Conservation (phyloP, 1,140 invertebrate genomes). For the Microplitis demolitor region DNA sequence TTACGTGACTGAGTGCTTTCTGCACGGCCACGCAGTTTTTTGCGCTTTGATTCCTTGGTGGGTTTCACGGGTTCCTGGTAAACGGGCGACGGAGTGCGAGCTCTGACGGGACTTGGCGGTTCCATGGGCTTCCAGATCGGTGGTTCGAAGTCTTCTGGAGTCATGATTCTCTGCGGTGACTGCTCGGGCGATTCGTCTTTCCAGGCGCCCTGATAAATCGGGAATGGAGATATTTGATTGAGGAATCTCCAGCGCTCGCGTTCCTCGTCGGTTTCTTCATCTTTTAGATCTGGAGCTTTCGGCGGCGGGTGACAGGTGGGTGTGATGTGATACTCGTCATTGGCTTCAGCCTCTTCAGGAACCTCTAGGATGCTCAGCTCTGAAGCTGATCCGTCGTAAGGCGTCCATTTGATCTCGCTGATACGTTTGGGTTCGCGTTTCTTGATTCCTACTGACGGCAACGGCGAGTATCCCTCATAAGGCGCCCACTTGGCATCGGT, state of each 20-base stretch:
- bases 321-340: slow-evolving; percentile 48
- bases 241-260: slow-evolving; percentile 49
- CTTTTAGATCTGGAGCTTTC: slow-evolving; percentile 23
- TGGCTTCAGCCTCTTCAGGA: slow-evolving; percentile 39
- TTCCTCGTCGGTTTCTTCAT: slow-evolving; percentile 48
- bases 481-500: slow-evolving; percentile 54
- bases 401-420: slow-evolving; percentile 55
- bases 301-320: slow-evolving; percentile 53
- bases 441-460: slow-evolving; percentile 51
- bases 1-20: slow-evolving; percentile 27
- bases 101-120: slow-evolving; percentile 38
- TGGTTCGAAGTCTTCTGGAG: slow-evolving; percentile 39
- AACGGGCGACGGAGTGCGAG: slow-evolving; percentile 31
- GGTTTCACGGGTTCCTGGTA: slow-evolving; percentile 35
- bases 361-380: slow-evolving; percentile 29
- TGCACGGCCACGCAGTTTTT: slow-evolving; percentile 30
- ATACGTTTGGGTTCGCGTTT: slow-evolving; percentile 53
- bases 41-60: slow-evolving; percentile 32
- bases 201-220: slow-evolving; percentile 58
- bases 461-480: slow-evolving; percentile 56
- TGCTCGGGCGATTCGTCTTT: slow-evolving; percentile 53
- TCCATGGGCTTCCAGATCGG: slow-evolving; percentile 49
- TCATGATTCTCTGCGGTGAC: slow-evolving; percentile 37
- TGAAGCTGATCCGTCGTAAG: slow-evolving; percentile 48
- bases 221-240: slow-evolving; percentile 54